phyloP scores from a whole-genome alignment of 2,888 invertebrate species.

The Ecliptopera silaceata region DNA sequence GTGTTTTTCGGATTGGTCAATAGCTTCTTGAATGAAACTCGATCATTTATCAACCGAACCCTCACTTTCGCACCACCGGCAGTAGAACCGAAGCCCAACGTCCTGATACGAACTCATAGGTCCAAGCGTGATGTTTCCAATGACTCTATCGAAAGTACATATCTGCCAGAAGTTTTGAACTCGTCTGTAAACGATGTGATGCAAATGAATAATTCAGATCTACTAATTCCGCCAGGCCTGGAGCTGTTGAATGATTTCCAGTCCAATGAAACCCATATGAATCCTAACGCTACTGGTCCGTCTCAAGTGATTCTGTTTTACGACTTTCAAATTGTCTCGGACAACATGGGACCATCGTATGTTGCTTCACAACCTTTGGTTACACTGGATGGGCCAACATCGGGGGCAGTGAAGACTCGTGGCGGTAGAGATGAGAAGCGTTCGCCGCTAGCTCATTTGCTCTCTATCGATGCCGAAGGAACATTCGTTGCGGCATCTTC shows the following conservation, averaged over 20 bases:
- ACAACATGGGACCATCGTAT: conserved; percentile 43
- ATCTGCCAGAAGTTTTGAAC: conserved; percentile 6
- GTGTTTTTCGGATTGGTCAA: conserved; percentile 51
- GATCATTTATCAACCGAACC: conserved; percentile 51
- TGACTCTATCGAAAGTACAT: conserved; percentile 17
- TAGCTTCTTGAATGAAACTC: conserved; percentile 56
- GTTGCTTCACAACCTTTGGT: conserved; percentile 38
- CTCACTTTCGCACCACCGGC: conserved; percentile 34
- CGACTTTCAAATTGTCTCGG: conserved; percentile 52
- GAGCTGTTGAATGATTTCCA: background rate
- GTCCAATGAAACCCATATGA: background rate
- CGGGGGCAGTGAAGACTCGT: background rate
- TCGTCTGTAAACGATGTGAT: background rate
- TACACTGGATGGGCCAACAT: conserved; percentile 12
- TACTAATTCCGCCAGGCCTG: background rate
- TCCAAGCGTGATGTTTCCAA: conserved; percentile 49
- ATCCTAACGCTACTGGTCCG: conserved; percentile 37
- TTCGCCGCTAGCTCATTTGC: conserved; percentile 36
- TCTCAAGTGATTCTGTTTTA: conserved; percentile 55
- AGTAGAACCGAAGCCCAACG: conserved; percentile 7
- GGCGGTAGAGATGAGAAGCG: conserved; percentile 18
- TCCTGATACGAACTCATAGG: conserved; percentile 49
- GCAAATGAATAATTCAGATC: conserved; percentile 7
- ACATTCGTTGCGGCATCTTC: conserved; percentile 62
- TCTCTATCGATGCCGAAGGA: conserved; percentile 62